Conservation (phyloP, 2,113 vertebrate species). For the Eclectus roratus region DNA sequence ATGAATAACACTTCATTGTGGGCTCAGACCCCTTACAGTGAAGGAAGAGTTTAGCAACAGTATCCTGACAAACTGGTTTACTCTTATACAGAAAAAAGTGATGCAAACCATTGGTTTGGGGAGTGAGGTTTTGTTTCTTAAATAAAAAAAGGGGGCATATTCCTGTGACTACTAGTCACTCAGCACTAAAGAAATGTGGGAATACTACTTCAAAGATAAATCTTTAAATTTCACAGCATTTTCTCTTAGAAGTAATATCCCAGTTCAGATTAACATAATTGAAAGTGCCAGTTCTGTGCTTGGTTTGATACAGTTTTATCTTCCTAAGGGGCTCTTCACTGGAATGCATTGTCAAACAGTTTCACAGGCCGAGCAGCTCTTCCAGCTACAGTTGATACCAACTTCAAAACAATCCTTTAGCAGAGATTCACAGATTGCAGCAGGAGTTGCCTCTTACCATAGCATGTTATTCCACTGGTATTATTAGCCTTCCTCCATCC, state of each 20-base stretch:
- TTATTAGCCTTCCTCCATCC: background rate
- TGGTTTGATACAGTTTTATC: background rate
- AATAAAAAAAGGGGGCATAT: accelerated
- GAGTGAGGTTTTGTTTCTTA: background rate
- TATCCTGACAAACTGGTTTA: background rate
- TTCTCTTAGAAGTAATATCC: background rate
- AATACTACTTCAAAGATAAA: background rate
- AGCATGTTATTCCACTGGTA: background rate
- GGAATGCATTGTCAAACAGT: accelerated
- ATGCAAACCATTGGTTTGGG: background rate
- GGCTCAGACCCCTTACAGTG: background rate
- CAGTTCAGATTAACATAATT: background rate
- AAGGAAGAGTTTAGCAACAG: background rate
- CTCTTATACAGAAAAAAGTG: background rate
- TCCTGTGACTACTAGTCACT: background rate
- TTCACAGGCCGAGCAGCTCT: background rate
- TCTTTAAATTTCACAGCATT: background rate
- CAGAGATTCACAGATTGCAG: background rate
- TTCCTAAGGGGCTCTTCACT: background rate
- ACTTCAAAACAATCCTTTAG: background rate
- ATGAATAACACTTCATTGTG: background rate
- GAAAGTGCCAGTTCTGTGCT: background rate
- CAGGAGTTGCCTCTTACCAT: background rate
- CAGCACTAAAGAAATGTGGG: background rate
- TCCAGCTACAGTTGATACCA: background rate